Evolutionary conservation across 2,113 vertebrate genomes (phyloP).

Genomic region (Caretta caretta): DNA sequence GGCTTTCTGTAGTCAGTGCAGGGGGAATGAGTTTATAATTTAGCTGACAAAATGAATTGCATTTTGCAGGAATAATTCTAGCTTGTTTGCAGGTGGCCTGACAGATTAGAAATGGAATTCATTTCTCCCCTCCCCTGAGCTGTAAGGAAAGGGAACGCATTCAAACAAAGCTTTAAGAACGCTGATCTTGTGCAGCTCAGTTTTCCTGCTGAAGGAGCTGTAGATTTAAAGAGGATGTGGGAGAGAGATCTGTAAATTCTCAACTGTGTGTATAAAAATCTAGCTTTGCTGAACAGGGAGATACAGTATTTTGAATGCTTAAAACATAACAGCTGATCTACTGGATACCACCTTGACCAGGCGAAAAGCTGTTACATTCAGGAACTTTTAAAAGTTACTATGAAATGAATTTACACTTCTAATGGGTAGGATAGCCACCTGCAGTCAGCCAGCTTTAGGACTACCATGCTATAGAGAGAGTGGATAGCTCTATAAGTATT

Average conservation of each 20-base stretch:
- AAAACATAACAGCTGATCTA: constrained; percentile 9
- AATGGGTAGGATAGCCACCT: constrained; percentile 3
- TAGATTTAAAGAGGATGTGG: constrained; percentile 40
- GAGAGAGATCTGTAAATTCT: constrained; percentile 18
- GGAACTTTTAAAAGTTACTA: neutral
- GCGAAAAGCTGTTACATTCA: neutral
- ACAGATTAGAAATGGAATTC: constrained; percentile 58
- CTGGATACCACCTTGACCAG: neutral
- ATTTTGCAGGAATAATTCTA: constrained; percentile 61
- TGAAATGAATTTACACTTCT: constrained; percentile 1
- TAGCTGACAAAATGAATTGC: constrained; percentile 55
- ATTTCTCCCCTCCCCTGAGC: constrained; percentile 38
- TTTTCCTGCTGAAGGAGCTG: constrained; percentile 32
- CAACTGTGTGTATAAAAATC: neutral
- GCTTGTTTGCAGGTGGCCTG: constrained; percentile 69
- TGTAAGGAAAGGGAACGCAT: constrained; percentile 31
- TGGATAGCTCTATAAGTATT: neutral
- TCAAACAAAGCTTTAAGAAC: constrained; percentile 53
- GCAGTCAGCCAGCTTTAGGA: constrained; percentile 6
- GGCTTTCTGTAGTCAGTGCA: constrained; percentile 11
- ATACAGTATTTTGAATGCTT: neutral
- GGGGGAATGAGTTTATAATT: constrained; percentile 52
- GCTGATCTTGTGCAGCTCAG: neutral
- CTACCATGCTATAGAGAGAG: constrained; percentile 14
- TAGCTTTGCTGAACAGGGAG: neutral